Conservation (phyloP, 2,113 vertebrate species). For the Terrapene triunguis region DNA sequence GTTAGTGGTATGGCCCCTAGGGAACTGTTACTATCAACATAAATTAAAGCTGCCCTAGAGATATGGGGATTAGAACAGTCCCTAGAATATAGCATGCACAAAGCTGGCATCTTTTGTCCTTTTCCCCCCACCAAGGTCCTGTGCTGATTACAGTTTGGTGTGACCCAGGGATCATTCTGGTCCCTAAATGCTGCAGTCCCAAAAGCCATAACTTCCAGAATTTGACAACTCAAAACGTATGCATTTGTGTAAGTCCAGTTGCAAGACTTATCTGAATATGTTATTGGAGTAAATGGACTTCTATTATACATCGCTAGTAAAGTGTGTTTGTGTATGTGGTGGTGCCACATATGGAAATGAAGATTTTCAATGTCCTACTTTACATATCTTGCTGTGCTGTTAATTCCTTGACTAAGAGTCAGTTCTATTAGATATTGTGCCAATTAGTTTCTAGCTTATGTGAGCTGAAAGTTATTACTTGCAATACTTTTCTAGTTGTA, state of each 20-base stretch:
- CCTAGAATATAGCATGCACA: not conserved
- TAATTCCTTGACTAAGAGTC: conserved; percentile 22
- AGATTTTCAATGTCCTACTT: conserved; percentile 34
- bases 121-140: not conserved
- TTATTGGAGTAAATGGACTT: not conserved
- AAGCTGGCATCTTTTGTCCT: not conserved
- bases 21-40: not conserved
- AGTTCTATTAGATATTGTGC: conserved; percentile 43
- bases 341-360: conserved; percentile 31
- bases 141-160: not conserved
- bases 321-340: not conserved
- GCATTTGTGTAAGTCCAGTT: not conserved
- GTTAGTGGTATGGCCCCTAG: not conserved
- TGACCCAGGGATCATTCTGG: not conserved
- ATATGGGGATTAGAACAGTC: not conserved
- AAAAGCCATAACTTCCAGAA: not conserved
- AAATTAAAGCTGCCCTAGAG: not conserved
- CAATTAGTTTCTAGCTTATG: conserved; percentile 1
- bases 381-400: conserved; percentile 27
- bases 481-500: not conserved
- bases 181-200: rapidly evolving
- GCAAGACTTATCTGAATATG: not conserved
- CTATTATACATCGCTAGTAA: not conserved
- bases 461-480: conserved; percentile 38
- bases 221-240: rapidly evolving